These are phyloP conservation scores for Drosophila antonietae DNA, from an alignment of 2,888 invertebrate genomes.

Conservation along the genomic window DNA sequence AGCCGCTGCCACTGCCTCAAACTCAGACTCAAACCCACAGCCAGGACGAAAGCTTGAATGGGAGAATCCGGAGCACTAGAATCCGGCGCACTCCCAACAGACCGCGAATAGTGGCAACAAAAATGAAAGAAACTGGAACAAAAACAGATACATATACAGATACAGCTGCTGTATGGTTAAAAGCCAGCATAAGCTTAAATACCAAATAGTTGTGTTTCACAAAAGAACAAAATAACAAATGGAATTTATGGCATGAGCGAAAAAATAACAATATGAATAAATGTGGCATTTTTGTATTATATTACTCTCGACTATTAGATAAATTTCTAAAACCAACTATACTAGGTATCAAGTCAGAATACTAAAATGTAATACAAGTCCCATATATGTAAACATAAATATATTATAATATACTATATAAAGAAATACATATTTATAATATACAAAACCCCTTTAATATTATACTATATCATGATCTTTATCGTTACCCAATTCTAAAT, in stretches of 20 bases:
- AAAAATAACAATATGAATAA: not conserved
- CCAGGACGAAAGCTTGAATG: not conserved
- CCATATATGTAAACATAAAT: too few relatives aligned
- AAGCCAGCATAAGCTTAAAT: slow-evolving; percentile 18
- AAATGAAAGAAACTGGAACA: slow-evolving; percentile 23
- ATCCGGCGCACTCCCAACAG: slow-evolving; percentile 1
- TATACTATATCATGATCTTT: too few relatives aligned
- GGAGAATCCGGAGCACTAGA: not conserved
- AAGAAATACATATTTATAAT: too few relatives aligned
- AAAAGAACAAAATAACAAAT: not conserved
- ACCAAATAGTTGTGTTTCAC: slow-evolving; percentile 17
- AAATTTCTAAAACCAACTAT: not conserved
- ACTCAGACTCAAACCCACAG: slow-evolving; percentile 3
- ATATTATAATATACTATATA: too few relatives aligned
- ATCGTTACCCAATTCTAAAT: too few relatives aligned
- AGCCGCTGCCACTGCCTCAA: slow-evolving; percentile 3
- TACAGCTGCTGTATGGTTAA: slow-evolving; percentile 28
- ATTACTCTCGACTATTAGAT: not conserved
- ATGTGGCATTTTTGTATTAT: not conserved
- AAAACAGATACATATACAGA: slow-evolving; percentile 1
- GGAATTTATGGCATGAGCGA: not conserved
- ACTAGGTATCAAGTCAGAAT: not conserved
- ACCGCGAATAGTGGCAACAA: slow-evolving; percentile 18
- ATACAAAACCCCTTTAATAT: too few relatives aligned
- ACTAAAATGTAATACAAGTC: too few relatives aligned